Conservation (phyloP, 2,888 invertebrate genomes). For the Macropis europaea region DNA sequence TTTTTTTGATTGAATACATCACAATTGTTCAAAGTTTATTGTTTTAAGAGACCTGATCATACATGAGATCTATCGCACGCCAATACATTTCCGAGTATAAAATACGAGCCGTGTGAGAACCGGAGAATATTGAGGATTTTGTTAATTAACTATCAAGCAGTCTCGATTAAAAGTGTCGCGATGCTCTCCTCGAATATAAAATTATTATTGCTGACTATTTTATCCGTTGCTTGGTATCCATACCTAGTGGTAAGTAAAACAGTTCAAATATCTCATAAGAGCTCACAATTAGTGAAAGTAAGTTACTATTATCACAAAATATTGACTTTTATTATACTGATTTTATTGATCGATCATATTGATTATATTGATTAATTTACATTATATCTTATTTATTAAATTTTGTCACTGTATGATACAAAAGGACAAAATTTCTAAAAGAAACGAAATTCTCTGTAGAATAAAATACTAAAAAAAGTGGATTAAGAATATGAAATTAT, state of each 20-base stretch:
- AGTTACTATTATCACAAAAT: no score
- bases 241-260: conserved; percentile 1
- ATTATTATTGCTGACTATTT: neutral
- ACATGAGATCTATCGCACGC: neutral
- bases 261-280: neutral
- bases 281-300: neutral
- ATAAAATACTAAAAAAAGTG: no score
- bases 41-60: neutral
- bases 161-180: neutral
- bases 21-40: conserved; percentile 11
- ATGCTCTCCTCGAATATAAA: conserved; percentile 1
- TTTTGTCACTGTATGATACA: no score
- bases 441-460: no score
- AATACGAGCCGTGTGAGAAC: neutral
- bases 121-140: neutral
- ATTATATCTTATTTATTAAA: no score
- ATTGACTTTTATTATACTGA: no score
- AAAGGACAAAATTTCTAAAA: no score
- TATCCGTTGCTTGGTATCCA: neutral
- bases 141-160: neutral
- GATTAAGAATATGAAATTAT: no score
- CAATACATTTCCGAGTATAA: conserved; percentile 6
- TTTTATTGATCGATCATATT: no score
- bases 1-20: neutral
- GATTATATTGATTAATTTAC: no score